Evolutionary conservation across 2,888 invertebrate genomes (phyloP).

Genomic region (Penaeus monodon): DNA sequence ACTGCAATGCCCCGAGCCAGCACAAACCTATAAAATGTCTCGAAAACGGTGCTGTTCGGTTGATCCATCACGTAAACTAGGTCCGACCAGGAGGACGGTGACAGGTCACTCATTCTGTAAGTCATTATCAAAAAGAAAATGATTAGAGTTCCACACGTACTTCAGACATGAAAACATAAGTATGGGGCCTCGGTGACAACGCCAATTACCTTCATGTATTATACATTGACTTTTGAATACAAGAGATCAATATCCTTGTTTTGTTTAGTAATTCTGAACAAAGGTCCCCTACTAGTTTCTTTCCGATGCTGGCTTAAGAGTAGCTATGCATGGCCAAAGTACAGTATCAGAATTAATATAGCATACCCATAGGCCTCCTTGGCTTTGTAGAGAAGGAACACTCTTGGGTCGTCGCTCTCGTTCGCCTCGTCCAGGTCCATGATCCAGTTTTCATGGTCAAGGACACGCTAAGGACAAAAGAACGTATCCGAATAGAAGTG

Average conservation of each 20-base stretch:
- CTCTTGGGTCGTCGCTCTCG: constrained; percentile 66
- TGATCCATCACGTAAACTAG: constrained; percentile 32
- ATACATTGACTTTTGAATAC: no score
- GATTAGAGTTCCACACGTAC: no score
- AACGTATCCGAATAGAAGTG: no score
- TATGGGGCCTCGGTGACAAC: no score
- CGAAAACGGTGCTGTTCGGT: constrained; percentile 30
- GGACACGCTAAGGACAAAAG: constrained; percentile 66
- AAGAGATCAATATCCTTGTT: no score
- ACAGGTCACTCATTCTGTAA: constrained; percentile 29
- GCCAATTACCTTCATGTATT: no score
- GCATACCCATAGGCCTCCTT: constrained; percentile 66
- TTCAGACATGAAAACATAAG: no score
- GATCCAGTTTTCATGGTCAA: constrained; percentile 71
- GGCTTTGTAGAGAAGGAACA: constrained; percentile 70
- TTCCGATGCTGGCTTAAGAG: no score
- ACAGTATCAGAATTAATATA: not conserved
- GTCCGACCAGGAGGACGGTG: constrained; percentile 32
- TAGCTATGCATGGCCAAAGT: not conserved
- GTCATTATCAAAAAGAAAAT: no score
- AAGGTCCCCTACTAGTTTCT: no score
- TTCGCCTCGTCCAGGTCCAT: constrained; percentile 70
- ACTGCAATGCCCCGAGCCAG: no score
- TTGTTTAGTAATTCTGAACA: no score
- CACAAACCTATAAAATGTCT: constrained; percentile 41